These are phyloP conservation scores for Drosophila glabriapex DNA, from an alignment of 2,888 invertebrate genomes.

Conservation along the genomic window DNA sequence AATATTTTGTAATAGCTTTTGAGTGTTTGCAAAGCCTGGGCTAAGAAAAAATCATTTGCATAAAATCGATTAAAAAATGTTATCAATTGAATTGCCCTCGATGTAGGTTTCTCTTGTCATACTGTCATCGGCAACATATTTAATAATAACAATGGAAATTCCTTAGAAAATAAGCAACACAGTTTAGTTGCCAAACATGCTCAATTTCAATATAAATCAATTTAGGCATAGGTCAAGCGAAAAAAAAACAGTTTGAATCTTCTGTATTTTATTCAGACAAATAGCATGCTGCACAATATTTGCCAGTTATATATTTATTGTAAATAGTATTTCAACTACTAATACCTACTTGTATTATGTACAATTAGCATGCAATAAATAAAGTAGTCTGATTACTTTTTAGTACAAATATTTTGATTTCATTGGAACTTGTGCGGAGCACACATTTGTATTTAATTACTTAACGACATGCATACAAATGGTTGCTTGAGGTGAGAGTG, in stretches of 20 bases:
- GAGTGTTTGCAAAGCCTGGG: constrained; percentile 60
- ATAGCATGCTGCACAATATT: neutral
- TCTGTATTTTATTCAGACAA: neutral
- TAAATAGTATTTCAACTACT: neutral
- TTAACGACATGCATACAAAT: neutral
- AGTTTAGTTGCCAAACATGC: neutral
- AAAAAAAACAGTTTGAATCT: neutral
- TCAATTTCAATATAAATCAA: neutral
- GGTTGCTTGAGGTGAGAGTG: neutral
- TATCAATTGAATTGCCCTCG: constrained; percentile 41
- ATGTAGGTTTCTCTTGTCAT: neutral
- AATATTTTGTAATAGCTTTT: constrained; percentile 80
- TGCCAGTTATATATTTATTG: neutral
- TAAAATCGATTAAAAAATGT: constrained; percentile 78
- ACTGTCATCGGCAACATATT: constrained; percentile 4
- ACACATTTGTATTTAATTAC: neutral
- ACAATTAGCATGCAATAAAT: neutral
- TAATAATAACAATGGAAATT: neutral
- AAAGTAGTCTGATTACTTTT: neutral
- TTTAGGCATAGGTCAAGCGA: neutral
- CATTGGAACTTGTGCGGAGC: neutral
- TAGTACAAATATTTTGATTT: neutral
- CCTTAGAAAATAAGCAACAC: neutral
- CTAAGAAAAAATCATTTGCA: constrained; percentile 74
- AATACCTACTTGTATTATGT: neutral